phyloP scores from a whole-genome alignment of 2,113 vertebrate genomes.

The Carollia perspicillata region DNA sequence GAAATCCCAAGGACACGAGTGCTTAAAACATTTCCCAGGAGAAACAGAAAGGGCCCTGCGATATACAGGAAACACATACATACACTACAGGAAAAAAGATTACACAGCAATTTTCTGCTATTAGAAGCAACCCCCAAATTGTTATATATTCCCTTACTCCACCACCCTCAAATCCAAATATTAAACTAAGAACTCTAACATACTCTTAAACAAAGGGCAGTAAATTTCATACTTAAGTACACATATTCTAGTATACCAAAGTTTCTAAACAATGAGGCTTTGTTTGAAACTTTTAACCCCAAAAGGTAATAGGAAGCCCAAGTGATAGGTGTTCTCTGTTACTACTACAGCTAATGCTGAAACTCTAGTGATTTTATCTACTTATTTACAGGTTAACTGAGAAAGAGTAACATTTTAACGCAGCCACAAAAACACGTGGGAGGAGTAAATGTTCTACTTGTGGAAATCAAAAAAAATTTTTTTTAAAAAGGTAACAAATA shows the following conservation, averaged over 20 bases:
- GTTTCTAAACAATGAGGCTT: neutral
- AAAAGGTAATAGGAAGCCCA: neutral
- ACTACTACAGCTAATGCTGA: neutral
- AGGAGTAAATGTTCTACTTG: neutral
- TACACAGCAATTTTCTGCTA: neutral
- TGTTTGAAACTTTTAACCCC: neutral
- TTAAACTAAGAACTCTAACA: neutral
- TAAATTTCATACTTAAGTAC: neutral
- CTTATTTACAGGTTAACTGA: neutral
- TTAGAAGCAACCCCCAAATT: neutral
- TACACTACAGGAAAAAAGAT: neutral
- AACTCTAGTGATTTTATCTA: neutral
- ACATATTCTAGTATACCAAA: neutral
- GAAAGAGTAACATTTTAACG: neutral
- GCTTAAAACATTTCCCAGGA: neutral
- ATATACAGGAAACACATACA: neutral
- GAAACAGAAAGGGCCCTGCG: neutral
- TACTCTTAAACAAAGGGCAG: neutral
- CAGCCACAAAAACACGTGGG: neutral
- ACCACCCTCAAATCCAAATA: neutral
- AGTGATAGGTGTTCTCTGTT: neutral
- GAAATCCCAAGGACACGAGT: neutral
- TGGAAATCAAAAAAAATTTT: neutral
- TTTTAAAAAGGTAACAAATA: neutral
- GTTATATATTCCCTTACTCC: neutral